Base-by-base conservation (phyloP, 1,140 invertebrate genomes). In the Colletes latitarsis region DNA sequence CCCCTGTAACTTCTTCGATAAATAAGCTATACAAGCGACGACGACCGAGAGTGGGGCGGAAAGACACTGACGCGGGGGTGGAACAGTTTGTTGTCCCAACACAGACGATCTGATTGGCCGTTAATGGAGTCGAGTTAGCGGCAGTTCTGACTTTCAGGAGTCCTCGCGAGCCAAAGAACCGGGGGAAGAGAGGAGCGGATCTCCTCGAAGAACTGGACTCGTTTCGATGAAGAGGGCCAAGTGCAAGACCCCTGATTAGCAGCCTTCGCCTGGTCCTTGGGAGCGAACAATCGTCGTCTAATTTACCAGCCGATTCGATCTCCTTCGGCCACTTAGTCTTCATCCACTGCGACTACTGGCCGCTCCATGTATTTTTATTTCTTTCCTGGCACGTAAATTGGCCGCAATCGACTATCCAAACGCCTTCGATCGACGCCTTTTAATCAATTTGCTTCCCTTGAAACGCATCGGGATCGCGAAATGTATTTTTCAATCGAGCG, bases 81-180 rank as follows among this genome's bases (percentile, higher is more conserved):
- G 75, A 58, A 53, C 30, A 87, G 86, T 89, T 86, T 91, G 91
- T 91, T 92, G 91, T 91, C 89, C 91, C 88, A 92, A 92, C 91
- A 92, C 85, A 90, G 88, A 87, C 88, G 89, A 93, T 93, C 91
- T 92, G 92, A 92, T 92, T 92, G 90, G 90, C 89, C 84, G 91
- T 91, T 91, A 91, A 85, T 55, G 82, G 80, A 88, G 82, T 76
- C 72, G 82, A 91, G 85, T 91, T 91, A 90, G 88, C 83, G 85
- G 83, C 88, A 88, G 87, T 90, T 90, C 85, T 75, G 85, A 91
- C 82, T 89, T 89, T 88, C 84, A 86, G 82, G 78, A 79, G 73
- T 83, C 80, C 82, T 83, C 78, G 74, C 81, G 81, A 88, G 77
- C 78, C 78, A 43, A 60, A 52, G 71, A 39, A 52, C 66, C 49